phyloP scores from a whole-genome alignment of 2,888 invertebrate species.

The Macropis europaea region DNA sequence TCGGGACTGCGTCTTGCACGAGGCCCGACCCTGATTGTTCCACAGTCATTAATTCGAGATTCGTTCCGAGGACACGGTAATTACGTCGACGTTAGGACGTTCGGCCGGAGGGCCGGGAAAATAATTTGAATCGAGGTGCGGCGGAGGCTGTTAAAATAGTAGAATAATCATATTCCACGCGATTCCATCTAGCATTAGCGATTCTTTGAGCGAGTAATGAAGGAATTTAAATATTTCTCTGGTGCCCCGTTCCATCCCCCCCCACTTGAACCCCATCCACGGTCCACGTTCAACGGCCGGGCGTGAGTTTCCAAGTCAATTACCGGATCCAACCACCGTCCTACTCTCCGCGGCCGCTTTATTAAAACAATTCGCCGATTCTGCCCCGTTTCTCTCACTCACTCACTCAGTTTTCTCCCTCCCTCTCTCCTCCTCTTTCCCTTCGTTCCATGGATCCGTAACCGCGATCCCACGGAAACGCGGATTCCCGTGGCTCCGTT shows the following conservation, averaged over 20 bases:
- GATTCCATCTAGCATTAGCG: conserved; percentile 72
- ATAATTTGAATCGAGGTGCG: conserved; percentile 28
- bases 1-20: no score
- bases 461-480: conserved; percentile 36
- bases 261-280: conserved; percentile 6
- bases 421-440: conserved; percentile 6
- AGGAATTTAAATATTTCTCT: conserved; percentile 76
- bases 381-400: conserved; percentile 13
- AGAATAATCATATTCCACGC: conserved; percentile 72
- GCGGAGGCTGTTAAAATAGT: conserved; percentile 65
- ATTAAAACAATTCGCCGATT: conserved; percentile 72
- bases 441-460: conserved; percentile 24
- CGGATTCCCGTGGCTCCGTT: conserved; percentile 29
- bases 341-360: conserved; percentile 66
- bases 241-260: conserved; percentile 30
- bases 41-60: neutral
- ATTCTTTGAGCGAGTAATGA: conserved; percentile 74
- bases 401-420: no score
- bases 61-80: conserved; percentile 9
- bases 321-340: conserved; percentile 71
- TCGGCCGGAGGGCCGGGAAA: neutral
- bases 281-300: conserved; percentile 26
- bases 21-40: no score
- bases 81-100: neutral
- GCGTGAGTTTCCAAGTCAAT: conserved; percentile 74